Base-by-base conservation (phyloP, 64 coral and sea anemone species). In the Anthopleura sola region DNA sequence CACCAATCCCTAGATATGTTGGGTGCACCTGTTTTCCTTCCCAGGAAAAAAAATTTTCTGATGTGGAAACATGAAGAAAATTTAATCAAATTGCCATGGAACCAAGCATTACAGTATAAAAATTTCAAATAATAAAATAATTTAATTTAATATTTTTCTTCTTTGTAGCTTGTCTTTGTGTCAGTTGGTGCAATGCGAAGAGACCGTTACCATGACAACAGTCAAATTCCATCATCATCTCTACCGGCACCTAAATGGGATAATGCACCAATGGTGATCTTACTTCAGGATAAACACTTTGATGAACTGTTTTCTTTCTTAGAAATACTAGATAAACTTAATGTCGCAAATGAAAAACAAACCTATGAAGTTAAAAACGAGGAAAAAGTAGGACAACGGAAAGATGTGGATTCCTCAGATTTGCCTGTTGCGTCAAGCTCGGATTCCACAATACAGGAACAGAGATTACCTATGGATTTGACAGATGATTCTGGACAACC, bases 81-180 rank as follows among this genome's bases (percentile, higher is more conserved):
- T 3, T 44, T 6, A 44, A 44, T 1, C 9, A 8, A 8, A 0
- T 28, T n/a, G 13, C 5, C 10, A 14, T 53, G 13, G 13, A 12
- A 53, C 1, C 13, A 53, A 53, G 12, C 6, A 53, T 1, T 14
- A 17, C 14, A 2, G 12, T 53, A 17, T 14, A 53, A 12, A 3
- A 12, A 5, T 48, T 48, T 48, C 4, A 53, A 53, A 53, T 53
- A 24, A 10, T 69, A 10, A 66, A 66, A 1, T 66, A 26, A 24
- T 77, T 28, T 51, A 23, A 12, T 51, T 36, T 2, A 19, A 16
- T 31, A n/a, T 29, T 19, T 17, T 47, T 56, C 2, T 49, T 78
- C 47, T 13, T 87, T 88, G 13, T 75, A 98, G 95, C 91, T 94
- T 66, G 95, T 98, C 5, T 98, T 98, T 94, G 95, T 98, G 49